phyloP scores from a whole-genome alignment of 2,797 vertebrate species.

The Falco naumanni region DNA sequence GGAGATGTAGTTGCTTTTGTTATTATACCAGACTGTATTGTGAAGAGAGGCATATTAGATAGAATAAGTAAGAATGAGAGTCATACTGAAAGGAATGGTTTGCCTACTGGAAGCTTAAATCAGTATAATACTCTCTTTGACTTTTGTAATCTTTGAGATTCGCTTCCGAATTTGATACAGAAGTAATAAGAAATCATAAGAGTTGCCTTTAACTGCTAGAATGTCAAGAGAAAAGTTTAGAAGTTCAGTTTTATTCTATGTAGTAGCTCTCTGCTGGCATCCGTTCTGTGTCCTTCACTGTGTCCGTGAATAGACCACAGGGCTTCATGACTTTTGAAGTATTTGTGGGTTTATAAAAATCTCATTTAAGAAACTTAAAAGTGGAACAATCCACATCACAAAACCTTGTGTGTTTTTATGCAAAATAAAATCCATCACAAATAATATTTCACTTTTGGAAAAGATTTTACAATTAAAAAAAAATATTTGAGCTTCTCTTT shows the following conservation, averaged over 20 bases:
- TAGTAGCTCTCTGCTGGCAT: background rate
- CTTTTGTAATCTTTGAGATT: background rate
- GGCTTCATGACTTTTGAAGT: background rate
- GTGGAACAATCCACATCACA: background rate
- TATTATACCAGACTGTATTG: background rate
- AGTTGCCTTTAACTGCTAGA: background rate
- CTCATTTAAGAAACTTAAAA: background rate
- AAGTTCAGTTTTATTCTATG: background rate
- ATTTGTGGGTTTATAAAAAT: background rate
- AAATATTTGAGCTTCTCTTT: background rate
- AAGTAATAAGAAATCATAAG: background rate
- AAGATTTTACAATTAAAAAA: background rate
- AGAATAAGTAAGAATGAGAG: conserved; percentile 19
- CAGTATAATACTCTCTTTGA: conserved; percentile 2
- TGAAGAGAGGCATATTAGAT: background rate
- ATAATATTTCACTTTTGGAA: background rate
- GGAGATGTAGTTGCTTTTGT: conserved; percentile 5
- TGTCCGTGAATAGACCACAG: background rate
- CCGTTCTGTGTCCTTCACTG: background rate
- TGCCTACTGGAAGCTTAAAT: conserved; percentile 13
- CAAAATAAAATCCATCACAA: background rate
- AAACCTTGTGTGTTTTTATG: background rate
- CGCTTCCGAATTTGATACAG: background rate
- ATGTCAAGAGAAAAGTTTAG: background rate
- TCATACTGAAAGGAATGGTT: conserved; percentile 23